Percentiles rank a stretch among this genome's conserved stretches.
Conservation (phyloP, 1,140 invertebrate genomes). For the Heliconius hermathena region DNA sequence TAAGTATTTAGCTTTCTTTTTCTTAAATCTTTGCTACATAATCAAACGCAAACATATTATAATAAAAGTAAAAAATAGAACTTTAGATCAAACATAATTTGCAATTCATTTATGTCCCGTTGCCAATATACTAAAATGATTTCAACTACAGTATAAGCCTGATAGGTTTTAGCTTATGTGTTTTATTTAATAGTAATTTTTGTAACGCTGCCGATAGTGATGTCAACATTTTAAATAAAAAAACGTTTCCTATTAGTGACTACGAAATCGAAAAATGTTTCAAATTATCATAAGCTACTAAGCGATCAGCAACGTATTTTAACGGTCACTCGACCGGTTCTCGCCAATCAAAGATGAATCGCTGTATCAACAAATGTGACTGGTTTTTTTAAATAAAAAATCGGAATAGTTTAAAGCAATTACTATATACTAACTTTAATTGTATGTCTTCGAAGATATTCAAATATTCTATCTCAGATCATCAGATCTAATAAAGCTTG, state of each 20-base stretch:
- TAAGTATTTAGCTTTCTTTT: background rate
- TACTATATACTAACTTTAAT: background rate
- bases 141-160: too few species aligned
- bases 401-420: background rate
- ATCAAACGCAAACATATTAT: too few species aligned
- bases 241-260: background rate
- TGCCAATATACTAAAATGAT: too few species aligned
- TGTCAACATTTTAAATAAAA: background rate
- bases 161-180: too few species aligned
- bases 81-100: too few species aligned
- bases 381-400: conserved; percentile 39
- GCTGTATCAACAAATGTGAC: conserved; percentile 54
- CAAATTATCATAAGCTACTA: conserved; percentile 45
- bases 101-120: too few species aligned
- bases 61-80: too few species aligned
- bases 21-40: too few species aligned
- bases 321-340: conserved; percentile 61
- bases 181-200: background rate
- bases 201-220: background rate
- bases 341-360: conserved; percentile 46
- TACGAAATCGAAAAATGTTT: conserved; percentile 16
- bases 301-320: conserved; percentile 51
- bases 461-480: too few species aligned
- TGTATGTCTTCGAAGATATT: background rate
- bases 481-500: too few species aligned